These are phyloP conservation scores for Bos indicus DNA, from an alignment of 2,113 vertebrate genomes.

Conservation along the genomic window DNA sequence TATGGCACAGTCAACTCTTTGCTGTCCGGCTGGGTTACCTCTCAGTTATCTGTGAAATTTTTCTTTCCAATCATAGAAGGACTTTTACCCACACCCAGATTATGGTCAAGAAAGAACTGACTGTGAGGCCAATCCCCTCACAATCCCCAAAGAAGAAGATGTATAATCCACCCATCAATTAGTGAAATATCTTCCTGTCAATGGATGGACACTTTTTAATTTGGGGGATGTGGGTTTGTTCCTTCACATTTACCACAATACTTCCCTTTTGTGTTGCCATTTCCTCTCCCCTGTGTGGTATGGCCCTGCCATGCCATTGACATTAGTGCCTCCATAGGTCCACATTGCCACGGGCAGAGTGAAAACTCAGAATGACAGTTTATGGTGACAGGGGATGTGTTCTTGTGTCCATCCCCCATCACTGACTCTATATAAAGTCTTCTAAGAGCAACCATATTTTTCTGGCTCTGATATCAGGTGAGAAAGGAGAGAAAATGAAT, in stretches of 20 bases:
- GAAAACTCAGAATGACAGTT: neutral
- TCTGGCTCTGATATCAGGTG: neutral
- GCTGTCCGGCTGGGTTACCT: constrained; percentile 38
- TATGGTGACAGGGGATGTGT: neutral
- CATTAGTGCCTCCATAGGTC: neutral
- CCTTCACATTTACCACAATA: neutral
- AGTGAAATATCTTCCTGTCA: neutral
- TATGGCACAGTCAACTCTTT: constrained; percentile 58
- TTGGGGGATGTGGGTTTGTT: neutral
- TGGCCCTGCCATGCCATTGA: neutral
- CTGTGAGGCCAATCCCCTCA: neutral
- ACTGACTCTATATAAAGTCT: neutral
- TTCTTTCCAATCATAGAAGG: neutral
- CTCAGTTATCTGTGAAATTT: constrained; percentile 32
- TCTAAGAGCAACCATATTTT: neutral
- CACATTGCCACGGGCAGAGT: neutral
- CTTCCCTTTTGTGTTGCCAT: neutral
- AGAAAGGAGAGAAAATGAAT: neutral
- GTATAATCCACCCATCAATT: neutral
- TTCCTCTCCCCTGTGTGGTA: neutral
- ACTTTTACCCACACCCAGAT: neutral
- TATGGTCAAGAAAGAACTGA: neutral
- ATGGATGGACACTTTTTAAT: neutral
- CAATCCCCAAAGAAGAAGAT: neutral
- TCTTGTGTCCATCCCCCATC: neutral